Evolutionary conservation across 1,140 invertebrate species (phyloP).

Genomic region (Tribolium madens): DNA sequence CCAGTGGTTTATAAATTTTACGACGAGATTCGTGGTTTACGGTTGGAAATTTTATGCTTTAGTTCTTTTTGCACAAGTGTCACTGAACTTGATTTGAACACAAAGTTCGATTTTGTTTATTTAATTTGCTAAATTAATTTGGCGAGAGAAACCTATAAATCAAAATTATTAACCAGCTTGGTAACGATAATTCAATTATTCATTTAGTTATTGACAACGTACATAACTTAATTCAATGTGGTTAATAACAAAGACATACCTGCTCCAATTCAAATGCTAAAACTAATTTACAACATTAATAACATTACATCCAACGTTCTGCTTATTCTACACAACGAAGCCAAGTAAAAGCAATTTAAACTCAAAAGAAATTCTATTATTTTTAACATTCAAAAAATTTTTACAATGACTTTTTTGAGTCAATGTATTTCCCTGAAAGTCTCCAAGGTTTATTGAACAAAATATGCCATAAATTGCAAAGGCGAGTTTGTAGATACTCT

Average conservation of each 20-base stretch:
- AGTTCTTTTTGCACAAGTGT: background rate
- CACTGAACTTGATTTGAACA: background rate
- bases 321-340: background rate
- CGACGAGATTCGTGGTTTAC: background rate
- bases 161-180: constrained; percentile 1
- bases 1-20: constrained; percentile 10
- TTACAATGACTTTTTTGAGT: background rate
- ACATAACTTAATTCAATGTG: background rate
- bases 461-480: background rate
- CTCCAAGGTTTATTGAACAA: background rate
- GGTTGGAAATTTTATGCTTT: constrained; percentile 3
- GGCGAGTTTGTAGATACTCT: background rate
- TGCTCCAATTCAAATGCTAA: background rate
- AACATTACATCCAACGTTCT: background rate
- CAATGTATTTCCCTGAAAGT: background rate
- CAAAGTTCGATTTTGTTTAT: background rate
- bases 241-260: background rate
- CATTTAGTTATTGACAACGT: background rate
- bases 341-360: background rate
- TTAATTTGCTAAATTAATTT: constrained; percentile 1
- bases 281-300: background rate
- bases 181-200: constrained; percentile 2
- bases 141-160: background rate
- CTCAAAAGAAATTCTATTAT: too few relatives aligned
- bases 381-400: too few relatives aligned